Percentiles rank a stretch among this genome's conserved stretches.
Conservation (phyloP, 2,113 vertebrate species). For the Phaethornis superciliosus region DNA sequence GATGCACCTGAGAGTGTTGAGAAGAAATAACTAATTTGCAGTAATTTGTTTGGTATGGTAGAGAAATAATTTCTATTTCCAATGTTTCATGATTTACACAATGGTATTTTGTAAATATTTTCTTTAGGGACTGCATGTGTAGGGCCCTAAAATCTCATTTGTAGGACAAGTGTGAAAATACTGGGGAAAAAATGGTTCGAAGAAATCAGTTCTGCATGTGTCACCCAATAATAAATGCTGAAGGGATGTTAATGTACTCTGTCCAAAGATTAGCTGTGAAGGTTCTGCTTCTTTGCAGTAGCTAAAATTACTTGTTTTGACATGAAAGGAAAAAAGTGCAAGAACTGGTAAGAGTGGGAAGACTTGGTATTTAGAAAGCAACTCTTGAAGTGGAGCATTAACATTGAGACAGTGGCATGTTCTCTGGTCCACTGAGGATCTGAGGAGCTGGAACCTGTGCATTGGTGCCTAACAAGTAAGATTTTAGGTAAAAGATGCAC, state of each 20-base stretch:
- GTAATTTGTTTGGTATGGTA: not conserved
- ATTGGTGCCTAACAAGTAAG: not conserved
- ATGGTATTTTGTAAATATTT: not conserved
- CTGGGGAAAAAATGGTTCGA: not conserved
- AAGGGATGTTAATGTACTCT: not conserved
- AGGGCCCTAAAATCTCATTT: not conserved
- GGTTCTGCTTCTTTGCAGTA: not conserved
- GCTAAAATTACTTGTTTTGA: slow-evolving; percentile 25
- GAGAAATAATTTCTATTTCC: not conserved
- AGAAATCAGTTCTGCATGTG: not conserved
- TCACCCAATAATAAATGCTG: not conserved
- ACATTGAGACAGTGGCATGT: not conserved
- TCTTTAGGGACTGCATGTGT: not conserved
- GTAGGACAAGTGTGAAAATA: not conserved
- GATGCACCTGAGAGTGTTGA: not conserved
- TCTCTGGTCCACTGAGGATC: not conserved
- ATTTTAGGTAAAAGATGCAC: not conserved
- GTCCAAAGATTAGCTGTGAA: not conserved
- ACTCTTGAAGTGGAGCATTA: not conserved
- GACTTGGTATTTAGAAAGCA: not conserved
- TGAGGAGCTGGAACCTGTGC: not conserved
- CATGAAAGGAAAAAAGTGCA: not conserved
- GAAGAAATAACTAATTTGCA: not conserved
- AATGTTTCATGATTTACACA: not conserved
- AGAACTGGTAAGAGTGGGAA: not conserved